Conservation (phyloP, 2,888 invertebrate species). For the Priocnemis perturbator region DNA sequence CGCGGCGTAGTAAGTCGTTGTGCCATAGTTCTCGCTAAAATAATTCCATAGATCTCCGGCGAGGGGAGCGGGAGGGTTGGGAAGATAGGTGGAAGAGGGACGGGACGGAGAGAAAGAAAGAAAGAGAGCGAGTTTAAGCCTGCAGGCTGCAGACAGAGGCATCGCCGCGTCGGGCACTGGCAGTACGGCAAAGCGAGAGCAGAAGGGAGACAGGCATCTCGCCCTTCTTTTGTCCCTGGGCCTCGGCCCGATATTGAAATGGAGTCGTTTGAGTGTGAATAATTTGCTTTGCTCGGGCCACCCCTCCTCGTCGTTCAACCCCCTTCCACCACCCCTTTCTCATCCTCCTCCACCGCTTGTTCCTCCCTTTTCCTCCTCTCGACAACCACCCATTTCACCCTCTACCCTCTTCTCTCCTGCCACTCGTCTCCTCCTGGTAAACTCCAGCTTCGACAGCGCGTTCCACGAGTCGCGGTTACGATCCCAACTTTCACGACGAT, state of each 20-base stretch:
- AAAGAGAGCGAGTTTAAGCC: constrained; percentile 57
- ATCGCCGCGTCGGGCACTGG: constrained; percentile 51
- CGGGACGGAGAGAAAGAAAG: constrained; percentile 43
- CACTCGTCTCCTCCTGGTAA: constrained; percentile 29
- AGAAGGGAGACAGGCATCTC: constrained; percentile 75
- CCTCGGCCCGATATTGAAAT: constrained; percentile 80
- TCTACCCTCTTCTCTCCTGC: constrained; percentile 35
- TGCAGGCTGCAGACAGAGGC: constrained; percentile 68
- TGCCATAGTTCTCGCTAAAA: too few species aligned
- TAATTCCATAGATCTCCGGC: neutral
- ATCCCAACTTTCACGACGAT: constrained; percentile 37
- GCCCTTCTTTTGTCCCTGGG: constrained; percentile 79
- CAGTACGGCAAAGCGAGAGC: constrained; percentile 66
- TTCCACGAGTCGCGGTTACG: constrained; percentile 48
- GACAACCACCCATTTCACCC: constrained; percentile 17
- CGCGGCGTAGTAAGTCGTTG: too few species aligned
- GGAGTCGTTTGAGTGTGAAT: constrained; percentile 84
- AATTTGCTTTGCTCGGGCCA: constrained; percentile 80
- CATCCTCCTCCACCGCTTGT: constrained; percentile 51
- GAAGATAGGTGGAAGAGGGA: constrained; percentile 24
- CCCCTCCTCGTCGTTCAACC: constrained; percentile 61
- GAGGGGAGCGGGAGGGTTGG: constrained; percentile 32
- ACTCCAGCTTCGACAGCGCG: constrained; percentile 41
- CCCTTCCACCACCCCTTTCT: constrained; percentile 31
- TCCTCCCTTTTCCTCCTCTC: constrained; percentile 42